Conservation (phyloP, 2,888 invertebrate genomes). For the Pandemis cinnamomeana region DNA sequence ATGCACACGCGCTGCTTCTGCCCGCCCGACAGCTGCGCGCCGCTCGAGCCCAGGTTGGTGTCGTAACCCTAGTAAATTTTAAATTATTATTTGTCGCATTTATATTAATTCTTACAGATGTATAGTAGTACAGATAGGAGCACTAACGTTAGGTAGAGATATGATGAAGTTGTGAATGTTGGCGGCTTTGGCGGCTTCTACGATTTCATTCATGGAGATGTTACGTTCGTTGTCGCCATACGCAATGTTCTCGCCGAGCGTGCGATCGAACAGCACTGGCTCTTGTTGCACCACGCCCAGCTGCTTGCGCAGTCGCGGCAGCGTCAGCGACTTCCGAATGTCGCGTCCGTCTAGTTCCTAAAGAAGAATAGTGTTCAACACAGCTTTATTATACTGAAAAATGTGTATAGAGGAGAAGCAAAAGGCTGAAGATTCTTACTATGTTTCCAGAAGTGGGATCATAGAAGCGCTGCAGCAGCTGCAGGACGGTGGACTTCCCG, state of each 20-base stretch:
- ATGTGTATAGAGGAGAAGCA: too few relatives aligned
- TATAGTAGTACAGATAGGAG: neutral
- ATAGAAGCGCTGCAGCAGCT: conserved; percentile 91
- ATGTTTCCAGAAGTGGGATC: conserved; percentile 87
- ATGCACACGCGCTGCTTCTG: conserved; percentile 93
- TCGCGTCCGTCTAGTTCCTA: conserved; percentile 84
- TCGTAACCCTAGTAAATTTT: conserved; percentile 84
- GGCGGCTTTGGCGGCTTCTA: conserved; percentile 89
- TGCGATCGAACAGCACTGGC: conserved; percentile 92
- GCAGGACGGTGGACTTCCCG: conserved; percentile 92
- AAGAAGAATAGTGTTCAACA: neutral
- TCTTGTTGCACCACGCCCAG: conserved; percentile 94
- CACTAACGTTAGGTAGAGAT: conserved; percentile 86
- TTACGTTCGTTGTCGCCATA: conserved; percentile 91
- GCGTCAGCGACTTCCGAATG: conserved; percentile 84
- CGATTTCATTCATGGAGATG: conserved; percentile 89
- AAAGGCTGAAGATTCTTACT: conserved; percentile 54
- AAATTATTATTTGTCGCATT: neutral
- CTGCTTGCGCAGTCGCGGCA: conserved; percentile 88
- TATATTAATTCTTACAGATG: neutral
- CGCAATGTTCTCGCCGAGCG: conserved; percentile 93
- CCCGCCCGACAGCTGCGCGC: conserved; percentile 88
- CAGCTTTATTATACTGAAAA: neutral
- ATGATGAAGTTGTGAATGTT: conserved; percentile 92
- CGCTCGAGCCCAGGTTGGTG: conserved; percentile 87